A percentile compares a stretch with the other conserved stretches of the same genome.
Conservation (phyloP, 1,140 invertebrate species). For the Episyrphus balteatus region DNA sequence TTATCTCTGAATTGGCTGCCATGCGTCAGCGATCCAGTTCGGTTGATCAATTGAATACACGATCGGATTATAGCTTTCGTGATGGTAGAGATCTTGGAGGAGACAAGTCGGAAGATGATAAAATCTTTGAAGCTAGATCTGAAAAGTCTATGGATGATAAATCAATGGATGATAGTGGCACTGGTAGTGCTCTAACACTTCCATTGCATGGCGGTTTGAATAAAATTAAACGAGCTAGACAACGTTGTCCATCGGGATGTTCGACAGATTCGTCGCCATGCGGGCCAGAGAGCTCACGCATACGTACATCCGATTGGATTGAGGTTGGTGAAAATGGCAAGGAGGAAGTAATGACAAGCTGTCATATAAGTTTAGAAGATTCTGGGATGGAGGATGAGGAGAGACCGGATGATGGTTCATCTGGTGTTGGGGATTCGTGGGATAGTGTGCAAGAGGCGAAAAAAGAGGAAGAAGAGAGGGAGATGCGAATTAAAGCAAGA, state of each 20-base stretch:
- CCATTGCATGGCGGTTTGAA: constrained; percentile 5
- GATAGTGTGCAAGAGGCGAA: constrained; percentile 36
- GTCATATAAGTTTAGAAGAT: constrained; percentile 35
- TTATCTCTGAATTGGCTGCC: constrained; percentile 34
- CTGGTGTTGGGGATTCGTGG: constrained; percentile 36
- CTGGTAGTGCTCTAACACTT: not conserved
- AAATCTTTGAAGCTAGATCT: constrained; percentile 28
- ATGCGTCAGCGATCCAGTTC: constrained; percentile 32
- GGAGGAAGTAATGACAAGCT: constrained; percentile 30
- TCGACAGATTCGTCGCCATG: constrained; percentile 35
- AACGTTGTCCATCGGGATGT: constrained; percentile 32
- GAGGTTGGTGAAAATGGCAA: constrained; percentile 36
- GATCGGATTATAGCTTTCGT: constrained; percentile 19
- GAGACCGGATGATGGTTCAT: constrained; percentile 34
- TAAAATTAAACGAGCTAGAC: constrained; percentile 14
- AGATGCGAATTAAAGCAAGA: not conserved
- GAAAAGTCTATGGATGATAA: constrained; percentile 13
- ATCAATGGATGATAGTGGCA: not conserved
- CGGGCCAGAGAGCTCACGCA: constrained; percentile 34
- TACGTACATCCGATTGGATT: constrained; percentile 34
- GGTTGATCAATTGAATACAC: constrained; percentile 23
- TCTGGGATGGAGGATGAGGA: constrained; percentile 36
- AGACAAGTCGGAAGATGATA: constrained; percentile 23
- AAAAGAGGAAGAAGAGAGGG: constrained; percentile 15
- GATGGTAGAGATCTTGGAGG: not conserved